Evolutionary conservation across 2,797 vertebrate genomes (phyloP), one percentile per base, ranked within the genome.

Genomic region (Epinephelus coioides): DNA sequence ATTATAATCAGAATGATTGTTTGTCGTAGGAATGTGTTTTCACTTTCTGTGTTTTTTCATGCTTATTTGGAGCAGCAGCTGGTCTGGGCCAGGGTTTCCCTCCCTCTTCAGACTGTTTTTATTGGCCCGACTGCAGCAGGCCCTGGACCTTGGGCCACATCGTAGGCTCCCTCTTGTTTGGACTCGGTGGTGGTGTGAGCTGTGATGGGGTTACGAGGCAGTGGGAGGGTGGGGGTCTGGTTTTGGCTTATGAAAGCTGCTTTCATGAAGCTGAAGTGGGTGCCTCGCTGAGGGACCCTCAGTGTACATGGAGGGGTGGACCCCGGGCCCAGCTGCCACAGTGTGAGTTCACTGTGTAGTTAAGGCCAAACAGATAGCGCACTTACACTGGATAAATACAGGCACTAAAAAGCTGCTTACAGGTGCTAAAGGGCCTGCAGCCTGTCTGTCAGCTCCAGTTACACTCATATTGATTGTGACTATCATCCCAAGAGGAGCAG

Each of bases 211-310:
- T 83, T 89, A 53, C 80, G 66, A 81, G 75, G 85, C 57, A 71
- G 60, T 40, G 66, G 64, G 85, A 47, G 83, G 51, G 14, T 46
- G 79, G 54, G 56, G 74, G 64, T 62, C 71, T 86, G 84, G 79
- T 86, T 85, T 93, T 91, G 91, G 90, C 81, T 92, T 88, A 94
- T 95, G 92, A 95, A 95, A 93, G 95, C 86, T 51, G 76, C 91
- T 92, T 91, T 95, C 94, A 95, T 93, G 83, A 82, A 92, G 91
- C 78, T 91, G 71, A 93, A 93, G 93, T 90, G 91, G 90, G 91
- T 74, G 81, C 84, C 92, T 91, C 49, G 83, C 89, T 90, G 86
- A 91, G 92, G 88, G 91, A 92, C 88, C 87, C 77, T 88, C 85
- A 66, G 90, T 88, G 84, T 79, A 86, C 78, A 80, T 56, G 66